Evolutionary conservation across 2,113 vertebrate species (phyloP).

Genomic region (Anthoscopus minutus): DNA sequence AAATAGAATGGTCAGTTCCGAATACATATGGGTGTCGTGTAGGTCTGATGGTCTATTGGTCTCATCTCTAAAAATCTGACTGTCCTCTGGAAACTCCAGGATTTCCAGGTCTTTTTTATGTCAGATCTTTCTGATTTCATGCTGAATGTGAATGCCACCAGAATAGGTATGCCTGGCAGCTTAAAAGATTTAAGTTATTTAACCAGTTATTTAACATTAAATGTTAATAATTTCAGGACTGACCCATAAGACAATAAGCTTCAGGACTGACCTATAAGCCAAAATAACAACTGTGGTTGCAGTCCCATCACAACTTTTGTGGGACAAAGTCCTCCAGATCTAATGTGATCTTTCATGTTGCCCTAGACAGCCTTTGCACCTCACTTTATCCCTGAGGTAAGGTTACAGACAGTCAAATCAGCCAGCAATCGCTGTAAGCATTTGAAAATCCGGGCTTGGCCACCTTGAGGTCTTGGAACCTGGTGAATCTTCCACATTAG

Average conservation of each 20-base stretch:
- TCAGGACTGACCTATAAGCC: neutral
- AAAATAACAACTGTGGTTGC: neutral
- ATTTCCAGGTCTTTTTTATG: neutral
- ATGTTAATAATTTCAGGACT: no score
- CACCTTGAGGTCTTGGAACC: neutral
- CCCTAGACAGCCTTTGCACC: neutral
- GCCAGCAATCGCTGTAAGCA: neutral
- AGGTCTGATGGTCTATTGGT: neutral
- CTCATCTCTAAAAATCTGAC: neutral
- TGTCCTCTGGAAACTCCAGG: neutral
- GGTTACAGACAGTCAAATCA: neutral
- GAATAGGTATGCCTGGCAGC: neutral
- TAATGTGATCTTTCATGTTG: neutral
- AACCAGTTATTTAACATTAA: neutral
- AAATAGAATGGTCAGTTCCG: neutral
- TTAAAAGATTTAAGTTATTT: neutral
- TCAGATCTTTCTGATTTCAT: neutral
- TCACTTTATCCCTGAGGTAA: neutral
- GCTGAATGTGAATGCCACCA: neutral
- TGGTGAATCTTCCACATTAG: neutral
- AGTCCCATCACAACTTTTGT: neutral
- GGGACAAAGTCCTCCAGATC: neutral
- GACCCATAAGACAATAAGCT: neutral
- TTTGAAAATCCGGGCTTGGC: neutral
- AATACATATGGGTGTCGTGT: neutral